These are phyloP conservation scores for Dryococelus australis DNA, from an alignment of 2,888 invertebrate genomes.

Conservation along the genomic window DNA sequence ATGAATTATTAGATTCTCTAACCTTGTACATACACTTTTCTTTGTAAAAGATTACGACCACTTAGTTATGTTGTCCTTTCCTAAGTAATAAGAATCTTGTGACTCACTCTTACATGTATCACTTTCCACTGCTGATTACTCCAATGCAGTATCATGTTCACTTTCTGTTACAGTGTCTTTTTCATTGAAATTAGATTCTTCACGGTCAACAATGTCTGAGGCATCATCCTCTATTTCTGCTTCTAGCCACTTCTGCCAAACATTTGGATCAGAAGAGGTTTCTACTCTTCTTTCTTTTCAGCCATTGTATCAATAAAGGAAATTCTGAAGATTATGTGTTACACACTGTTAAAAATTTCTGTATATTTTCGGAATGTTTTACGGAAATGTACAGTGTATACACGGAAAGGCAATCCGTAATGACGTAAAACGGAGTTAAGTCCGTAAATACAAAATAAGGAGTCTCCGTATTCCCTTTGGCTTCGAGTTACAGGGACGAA, in stretches of 20 bases:
- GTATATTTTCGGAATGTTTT: too few species aligned
- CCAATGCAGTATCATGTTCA: slow-evolving; percentile 3
- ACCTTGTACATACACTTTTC: not conserved
- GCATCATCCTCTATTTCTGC: not conserved
- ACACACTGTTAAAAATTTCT: too few species aligned
- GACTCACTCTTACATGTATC: not conserved
- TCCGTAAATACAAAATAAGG: too few species aligned
- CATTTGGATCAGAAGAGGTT: slow-evolving; percentile 11
- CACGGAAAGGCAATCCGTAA: too few species aligned
- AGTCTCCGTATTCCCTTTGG: too few species aligned
- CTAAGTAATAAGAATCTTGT: too few species aligned
- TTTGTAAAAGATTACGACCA: not conserved
- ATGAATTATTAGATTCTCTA: slow-evolving; percentile 17
- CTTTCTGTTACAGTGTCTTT: not conserved
- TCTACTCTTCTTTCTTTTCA: not conserved
- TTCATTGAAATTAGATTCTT: not conserved
- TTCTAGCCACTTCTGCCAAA: not conserved
- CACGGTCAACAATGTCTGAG: not conserved
- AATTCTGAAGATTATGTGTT: not conserved
- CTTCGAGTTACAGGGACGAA: too few species aligned
- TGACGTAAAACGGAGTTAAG: too few species aligned
- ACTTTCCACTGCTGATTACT: not conserved
- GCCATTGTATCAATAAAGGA: not conserved
- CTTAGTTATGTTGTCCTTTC: not conserved
- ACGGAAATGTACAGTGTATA: too few species aligned